A percentile compares a stretch with the other conserved stretches of the same genome.
Evolutionary conservation across 1,140 invertebrate genomes (phyloP).

Genomic region (Pachyrhynchus sulphureomaculatus): DNA sequence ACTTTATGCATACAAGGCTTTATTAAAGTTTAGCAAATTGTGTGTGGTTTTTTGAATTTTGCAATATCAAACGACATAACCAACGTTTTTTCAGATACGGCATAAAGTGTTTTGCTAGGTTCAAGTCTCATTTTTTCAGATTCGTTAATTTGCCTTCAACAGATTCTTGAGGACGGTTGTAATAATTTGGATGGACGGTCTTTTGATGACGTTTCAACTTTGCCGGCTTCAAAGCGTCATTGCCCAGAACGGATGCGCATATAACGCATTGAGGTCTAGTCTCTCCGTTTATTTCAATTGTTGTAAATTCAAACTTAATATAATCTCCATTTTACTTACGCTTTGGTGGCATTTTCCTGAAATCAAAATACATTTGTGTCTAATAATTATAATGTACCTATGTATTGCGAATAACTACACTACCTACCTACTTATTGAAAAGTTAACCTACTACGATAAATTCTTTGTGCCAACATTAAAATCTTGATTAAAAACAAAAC

Average conservation of each 20-base stretch:
- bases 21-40: conserved; percentile 36
- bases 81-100: conserved; percentile 29
- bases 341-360: too few species aligned
- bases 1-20: conserved; percentile 15
- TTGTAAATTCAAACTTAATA: conserved; percentile 24
- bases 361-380: too few species aligned
- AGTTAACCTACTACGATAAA: too few species aligned
- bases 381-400: too few species aligned
- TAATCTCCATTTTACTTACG: background rate
- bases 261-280: conserved; percentile 38
- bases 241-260: conserved; percentile 34
- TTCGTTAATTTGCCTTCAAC: conserved; percentile 36
- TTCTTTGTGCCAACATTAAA: too few species aligned
- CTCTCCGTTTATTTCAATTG: conserved; percentile 29
- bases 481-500: too few species aligned
- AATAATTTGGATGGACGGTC: conserved; percentile 34
- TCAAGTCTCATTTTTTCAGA: conserved; percentile 37
- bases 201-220: conserved; percentile 37
- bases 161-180: conserved; percentile 34
- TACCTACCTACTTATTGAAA: background rate
- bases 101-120: conserved; percentile 19
- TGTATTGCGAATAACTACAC: too few species aligned
- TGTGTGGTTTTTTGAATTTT: conserved; percentile 30
- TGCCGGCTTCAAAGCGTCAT: conserved; percentile 31
- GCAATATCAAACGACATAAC: conserved; percentile 34